A percentile compares a stretch with the other conserved stretches of the same genome.
These are phyloP conservation scores for Diuraphis noxia DNA, from an alignment of 1,140 invertebrate species.

Conservation along the genomic window DNA sequence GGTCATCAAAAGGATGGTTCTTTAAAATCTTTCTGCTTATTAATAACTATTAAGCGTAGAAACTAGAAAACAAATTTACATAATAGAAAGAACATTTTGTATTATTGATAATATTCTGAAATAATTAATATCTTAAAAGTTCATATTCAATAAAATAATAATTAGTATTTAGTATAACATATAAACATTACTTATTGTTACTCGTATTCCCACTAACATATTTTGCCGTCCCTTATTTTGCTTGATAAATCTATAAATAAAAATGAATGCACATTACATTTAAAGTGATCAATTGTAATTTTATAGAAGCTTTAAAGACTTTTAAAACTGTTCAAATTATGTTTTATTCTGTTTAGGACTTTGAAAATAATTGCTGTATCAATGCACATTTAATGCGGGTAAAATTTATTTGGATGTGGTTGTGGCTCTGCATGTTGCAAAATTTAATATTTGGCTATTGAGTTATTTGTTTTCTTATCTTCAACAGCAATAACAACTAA, in stretches of 20 bases:
- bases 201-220: not conserved
- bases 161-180: not conserved
- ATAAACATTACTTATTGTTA: not conserved
- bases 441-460: not conserved
- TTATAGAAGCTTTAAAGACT: not conserved
- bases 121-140: not conserved
- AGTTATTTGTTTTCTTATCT: not conserved
- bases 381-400: slow-evolving; percentile 41
- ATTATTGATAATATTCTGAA: not conserved
- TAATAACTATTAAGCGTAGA: not conserved
- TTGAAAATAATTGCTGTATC: slow-evolving; percentile 46
- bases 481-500: not conserved
- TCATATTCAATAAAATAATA: not conserved
- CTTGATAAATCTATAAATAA: not conserved
- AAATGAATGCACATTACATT: not conserved
- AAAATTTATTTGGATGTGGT: slow-evolving; percentile 22
- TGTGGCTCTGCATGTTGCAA: slow-evolving; percentile 3
- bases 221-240: not conserved
- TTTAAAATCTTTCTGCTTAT: not conserved
- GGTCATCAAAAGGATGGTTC: not conserved
- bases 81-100: not conserved
- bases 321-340: slow-evolving; percentile 29
- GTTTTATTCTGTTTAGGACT: slow-evolving; percentile 47
- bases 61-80: not conserved
- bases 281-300: not conserved